phyloP scores from a whole-genome alignment of 2,888 invertebrate species.

The Diabrotica balteata region DNA sequence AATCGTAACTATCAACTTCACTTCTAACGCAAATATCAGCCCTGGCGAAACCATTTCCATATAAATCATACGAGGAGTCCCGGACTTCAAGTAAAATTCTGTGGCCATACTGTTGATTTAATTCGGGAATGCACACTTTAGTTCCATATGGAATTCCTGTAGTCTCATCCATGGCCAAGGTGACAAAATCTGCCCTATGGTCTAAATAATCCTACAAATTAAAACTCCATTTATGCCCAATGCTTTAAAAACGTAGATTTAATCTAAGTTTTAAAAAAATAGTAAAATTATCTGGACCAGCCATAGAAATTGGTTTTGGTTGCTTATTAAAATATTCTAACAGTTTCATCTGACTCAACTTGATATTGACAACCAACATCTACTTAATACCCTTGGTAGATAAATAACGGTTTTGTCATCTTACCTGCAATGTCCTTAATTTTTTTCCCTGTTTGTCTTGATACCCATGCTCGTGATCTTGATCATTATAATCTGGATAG shows the following conservation, averaged over 20 bases:
- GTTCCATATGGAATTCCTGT: slow-evolving; percentile 61
- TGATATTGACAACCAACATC: too few species aligned
- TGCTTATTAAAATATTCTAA: too few species aligned
- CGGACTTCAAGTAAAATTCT: slow-evolving; percentile 60
- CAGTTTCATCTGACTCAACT: too few species aligned
- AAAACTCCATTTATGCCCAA: neutral
- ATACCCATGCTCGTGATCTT: slow-evolving; percentile 57
- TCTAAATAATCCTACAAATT: slow-evolving; percentile 62
- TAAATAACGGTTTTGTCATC: too few species aligned
- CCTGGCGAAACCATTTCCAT: slow-evolving; percentile 56
- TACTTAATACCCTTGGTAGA: too few species aligned
- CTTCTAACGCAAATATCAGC: slow-evolving; percentile 64
- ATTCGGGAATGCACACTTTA: slow-evolving; percentile 61
- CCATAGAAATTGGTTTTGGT: too few species aligned
- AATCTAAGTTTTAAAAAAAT: too few species aligned
- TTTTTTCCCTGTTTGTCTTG: slow-evolving; percentile 60
- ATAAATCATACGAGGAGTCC: slow-evolving; percentile 59
- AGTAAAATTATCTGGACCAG: too few species aligned
- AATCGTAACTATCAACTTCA: slow-evolving; percentile 64
- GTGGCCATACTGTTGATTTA: slow-evolving; percentile 62
- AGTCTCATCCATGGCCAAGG: slow-evolving; percentile 61
- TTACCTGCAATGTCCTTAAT: slow-evolving; percentile 62
- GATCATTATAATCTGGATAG: slow-evolving; percentile 61
- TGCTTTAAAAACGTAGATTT: too few species aligned
- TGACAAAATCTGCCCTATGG: slow-evolving; percentile 60